Base-by-base conservation (phyloP, 2,113 vertebrate species). In the Smithornis capensis region DNA sequence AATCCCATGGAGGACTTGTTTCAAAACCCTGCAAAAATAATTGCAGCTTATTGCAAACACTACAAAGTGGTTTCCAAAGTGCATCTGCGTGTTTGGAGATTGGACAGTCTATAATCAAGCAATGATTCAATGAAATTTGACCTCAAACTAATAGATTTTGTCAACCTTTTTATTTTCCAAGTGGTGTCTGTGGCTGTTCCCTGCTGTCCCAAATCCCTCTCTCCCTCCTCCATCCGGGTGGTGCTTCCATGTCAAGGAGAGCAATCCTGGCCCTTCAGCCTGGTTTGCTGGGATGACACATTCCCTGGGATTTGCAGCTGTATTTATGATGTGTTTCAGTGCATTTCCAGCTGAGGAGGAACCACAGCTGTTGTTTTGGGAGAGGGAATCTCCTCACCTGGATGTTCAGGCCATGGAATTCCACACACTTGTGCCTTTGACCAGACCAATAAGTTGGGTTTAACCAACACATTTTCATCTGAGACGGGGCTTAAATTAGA, bases 71-170 rank as follows among this genome's bases (percentile, higher is more conserved):
- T 91, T 95, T 89, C 40, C 35, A 35, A 69, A 92, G 67, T 12
- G n/a, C 75, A 5, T n/a, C 14, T 21, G 71, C 23, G 1, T 83
- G 59, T 44, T 23, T 93, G 92, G 82, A 64, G 57, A 89, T 55
- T 19, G 49, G 70, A n/a, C 84, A 69, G 76, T 73, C 89, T 89
- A 10, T 55, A 95, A 91, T 78, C 84, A 69, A 63, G 59, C 88
- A 65, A 97, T n/a, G 71, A 90, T 83, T 89, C 94, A 70, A 92
- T 90, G 94, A 97, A 96, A 91, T 69, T 77, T 77, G 80, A 92
- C 95, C 94, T 96, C 87, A 83, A 31, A 57, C 81, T 97, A 95
- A 97, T 87, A 55, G 16, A 40, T 82, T 96, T 87, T 96, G 95
- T 97, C 94, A 95, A 82, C 49, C 4, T 90, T 76, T 83, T 80